Evolutionary conservation across 2,888 invertebrate genomes (phyloP), one percentile per base, ranked within the genome.

Genomic region (Iselma pallidipennis): DNA sequence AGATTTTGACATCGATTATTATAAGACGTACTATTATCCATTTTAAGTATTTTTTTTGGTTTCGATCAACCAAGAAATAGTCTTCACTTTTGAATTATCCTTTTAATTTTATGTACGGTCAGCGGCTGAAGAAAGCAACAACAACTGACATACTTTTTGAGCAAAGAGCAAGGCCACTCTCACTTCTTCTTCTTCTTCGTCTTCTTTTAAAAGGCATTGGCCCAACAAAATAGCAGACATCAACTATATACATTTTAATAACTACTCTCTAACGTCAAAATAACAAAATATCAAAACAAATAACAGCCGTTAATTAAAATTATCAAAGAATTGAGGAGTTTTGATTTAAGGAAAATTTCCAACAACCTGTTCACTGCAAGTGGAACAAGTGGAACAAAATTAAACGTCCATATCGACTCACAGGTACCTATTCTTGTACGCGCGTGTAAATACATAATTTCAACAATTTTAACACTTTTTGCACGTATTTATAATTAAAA

Each of bases 131-230:
- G 77, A 77, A 76, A 77, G 77, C 71, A 76, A 76, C 71, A 76
- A 76, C 71, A 73, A 69, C 69, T 76, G 75, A 74, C 78, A 75
- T 64, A 77, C 74, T 76, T 77, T 59, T 42, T 19, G 10, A 55
- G 55, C 48, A 64, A 2, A 65, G 72, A 76, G 75, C 78, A 78
- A 78, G 78, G 78, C 73, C 78, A 78, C 78, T 78, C 78, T 78
- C 78, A 78, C 78, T 75, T 72, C 69, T 64, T 66, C 56, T 53
- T 31, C 9, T 53, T 14, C 19, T 31, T 53, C 48, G n/a, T n/a
- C n/a, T 19, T 42, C 10, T n/a, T 12, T 9, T 37, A 16, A 29
- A 52, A 61, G 65, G 52, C 61, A 65, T 55, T 65, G 58, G 60
- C 65, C 61, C 58, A 58, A 57, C 49, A 57, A 52, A 61, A 55